phyloP scores from a whole-genome alignment of 2,113 vertebrate genomes.

The Lycocorax pyrrhopterus region DNA sequence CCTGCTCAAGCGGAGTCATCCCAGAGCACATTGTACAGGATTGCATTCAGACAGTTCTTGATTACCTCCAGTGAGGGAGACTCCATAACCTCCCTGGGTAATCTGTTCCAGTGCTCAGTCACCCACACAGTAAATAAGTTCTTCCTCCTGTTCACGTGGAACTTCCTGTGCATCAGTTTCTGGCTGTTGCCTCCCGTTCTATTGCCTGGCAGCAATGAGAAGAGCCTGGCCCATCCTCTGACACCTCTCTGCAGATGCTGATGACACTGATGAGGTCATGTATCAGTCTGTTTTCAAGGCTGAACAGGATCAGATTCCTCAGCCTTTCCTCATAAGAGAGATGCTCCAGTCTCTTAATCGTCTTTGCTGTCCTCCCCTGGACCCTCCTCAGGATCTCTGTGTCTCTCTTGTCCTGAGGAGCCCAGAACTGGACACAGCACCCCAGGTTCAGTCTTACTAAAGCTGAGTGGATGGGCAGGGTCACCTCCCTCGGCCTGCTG shows the following conservation, averaged over 20 bases:
- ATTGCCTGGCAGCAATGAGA: neutral
- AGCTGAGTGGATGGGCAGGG: neutral
- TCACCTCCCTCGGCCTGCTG: neutral
- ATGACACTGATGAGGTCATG: neutral
- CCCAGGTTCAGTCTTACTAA: neutral
- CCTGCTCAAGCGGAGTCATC: neutral
- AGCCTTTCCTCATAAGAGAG: neutral
- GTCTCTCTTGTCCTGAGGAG: neutral
- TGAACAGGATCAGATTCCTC: neutral
- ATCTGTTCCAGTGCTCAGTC: neutral
- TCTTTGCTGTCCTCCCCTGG: neutral
- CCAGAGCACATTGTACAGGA: neutral
- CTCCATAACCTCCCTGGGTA: neutral
- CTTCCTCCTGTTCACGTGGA: neutral
- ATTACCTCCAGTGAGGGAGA: neutral
- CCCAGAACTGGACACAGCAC: neutral
- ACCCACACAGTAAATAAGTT: neutral
- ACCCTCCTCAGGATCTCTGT: neutral
- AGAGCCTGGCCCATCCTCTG: neutral
- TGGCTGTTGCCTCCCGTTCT: neutral
- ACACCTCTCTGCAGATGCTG: neutral
- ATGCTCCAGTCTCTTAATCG: neutral
- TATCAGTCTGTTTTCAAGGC: neutral
- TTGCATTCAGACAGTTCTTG: neutral
- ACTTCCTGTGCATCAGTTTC: neutral